A percentile compares a stretch with the other conserved stretches of the same genome.
Evolutionary conservation across 2,888 invertebrate species (phyloP).

Genomic region (Clivina fossor): DNA sequence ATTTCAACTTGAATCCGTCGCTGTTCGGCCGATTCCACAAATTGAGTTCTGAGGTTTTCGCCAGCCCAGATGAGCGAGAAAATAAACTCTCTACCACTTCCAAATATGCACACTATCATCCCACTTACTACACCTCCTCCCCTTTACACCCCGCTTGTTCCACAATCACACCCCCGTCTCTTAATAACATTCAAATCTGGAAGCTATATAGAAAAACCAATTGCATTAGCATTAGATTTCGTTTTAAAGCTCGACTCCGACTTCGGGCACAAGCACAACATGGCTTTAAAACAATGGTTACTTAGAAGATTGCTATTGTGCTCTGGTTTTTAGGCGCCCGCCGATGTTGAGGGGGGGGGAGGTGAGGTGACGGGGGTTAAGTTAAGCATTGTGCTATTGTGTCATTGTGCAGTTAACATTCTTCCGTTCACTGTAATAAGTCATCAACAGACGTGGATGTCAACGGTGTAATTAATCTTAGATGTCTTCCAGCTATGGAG

Average conservation of each 20-base stretch:
- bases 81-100: too few relatives aligned
- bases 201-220: slow-evolving; percentile 50
- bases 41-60: too few relatives aligned
- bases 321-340: slow-evolving; percentile 3
- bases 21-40: too few relatives aligned
- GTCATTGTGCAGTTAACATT: slow-evolving; percentile 45
- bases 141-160: too few relatives aligned
- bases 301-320: slow-evolving; percentile 46
- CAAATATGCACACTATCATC: too few relatives aligned
- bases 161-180: too few relatives aligned
- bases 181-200: too few relatives aligned
- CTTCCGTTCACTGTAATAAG: slow-evolving; percentile 48
- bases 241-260: slow-evolving; percentile 44
- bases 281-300: slow-evolving; percentile 49
- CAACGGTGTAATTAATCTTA: slow-evolving; percentile 51
- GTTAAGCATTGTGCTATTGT: slow-evolving; percentile 42
- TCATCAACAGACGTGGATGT: slow-evolving; percentile 51
- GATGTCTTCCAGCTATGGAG: slow-evolving; percentile 33
- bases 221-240: slow-evolving; percentile 49
- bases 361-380: slow-evolving; percentile 25
- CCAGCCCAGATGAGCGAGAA: too few relatives aligned
- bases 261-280: slow-evolving; percentile 43
- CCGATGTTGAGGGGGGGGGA: background rate
- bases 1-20: too few relatives aligned
- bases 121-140: too few relatives aligned